Evolutionary conservation across 2,888 invertebrate species (phyloP).

Genomic region (Barypeithes pellucidus): DNA sequence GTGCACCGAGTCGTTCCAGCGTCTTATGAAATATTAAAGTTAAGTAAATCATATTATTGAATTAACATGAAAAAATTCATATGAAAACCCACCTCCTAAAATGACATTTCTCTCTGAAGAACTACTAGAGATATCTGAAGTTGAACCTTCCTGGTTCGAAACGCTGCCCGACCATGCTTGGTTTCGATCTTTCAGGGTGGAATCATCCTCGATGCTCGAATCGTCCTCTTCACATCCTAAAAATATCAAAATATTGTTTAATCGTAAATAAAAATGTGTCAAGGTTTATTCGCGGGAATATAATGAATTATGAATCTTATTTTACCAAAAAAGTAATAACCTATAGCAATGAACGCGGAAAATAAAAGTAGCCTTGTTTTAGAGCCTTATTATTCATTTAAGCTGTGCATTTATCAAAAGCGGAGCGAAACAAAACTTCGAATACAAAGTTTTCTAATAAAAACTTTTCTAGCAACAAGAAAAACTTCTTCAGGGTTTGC

Average conservation of each 20-base stretch:
- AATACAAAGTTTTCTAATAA: constrained; percentile 24
- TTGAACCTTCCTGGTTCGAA: constrained; percentile 66
- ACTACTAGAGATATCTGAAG: constrained; percentile 67
- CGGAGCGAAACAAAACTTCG: background rate
- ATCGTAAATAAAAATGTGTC: constrained; percentile 40
- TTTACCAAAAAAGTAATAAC: too few relatives aligned
- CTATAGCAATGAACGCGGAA: too few relatives aligned
- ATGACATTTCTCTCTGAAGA: constrained; percentile 55
- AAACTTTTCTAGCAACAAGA: constrained; percentile 4
- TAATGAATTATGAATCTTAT: too few relatives aligned
- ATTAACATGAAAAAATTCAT: too few relatives aligned
- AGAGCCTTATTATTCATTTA: background rate
- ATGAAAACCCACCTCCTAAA: too few relatives aligned
- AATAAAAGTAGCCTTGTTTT: background rate
- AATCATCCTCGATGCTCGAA: constrained; percentile 75
- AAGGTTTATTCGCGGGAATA: too few relatives aligned
- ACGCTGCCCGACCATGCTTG: constrained; percentile 70
- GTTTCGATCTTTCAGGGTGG: constrained; percentile 74
- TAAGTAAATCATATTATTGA: too few relatives aligned
- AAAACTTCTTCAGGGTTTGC: background rate
- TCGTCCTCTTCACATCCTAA: constrained; percentile 67
- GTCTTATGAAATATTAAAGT: constrained; percentile 33
- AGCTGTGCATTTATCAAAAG: constrained; percentile 1
- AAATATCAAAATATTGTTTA: background rate
- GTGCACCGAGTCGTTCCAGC: constrained; percentile 76